phyloP scores from a whole-genome alignment of 2,888 invertebrate genomes.

The Macropis europaea region DNA sequence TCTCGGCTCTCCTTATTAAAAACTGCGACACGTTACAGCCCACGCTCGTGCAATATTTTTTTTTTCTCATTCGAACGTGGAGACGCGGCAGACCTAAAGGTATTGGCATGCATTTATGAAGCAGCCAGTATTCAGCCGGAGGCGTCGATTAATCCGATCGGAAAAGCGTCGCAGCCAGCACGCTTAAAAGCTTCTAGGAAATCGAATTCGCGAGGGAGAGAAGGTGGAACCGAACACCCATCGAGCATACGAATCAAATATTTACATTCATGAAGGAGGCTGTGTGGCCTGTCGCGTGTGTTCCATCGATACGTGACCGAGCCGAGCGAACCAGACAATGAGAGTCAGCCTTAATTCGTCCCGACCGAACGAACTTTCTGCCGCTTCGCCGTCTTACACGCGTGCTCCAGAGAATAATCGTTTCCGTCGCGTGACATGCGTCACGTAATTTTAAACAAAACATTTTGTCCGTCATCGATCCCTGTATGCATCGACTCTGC shows the following conservation, averaged over 20 bases:
- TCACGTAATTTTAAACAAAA: no score
- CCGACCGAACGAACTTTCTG: not conserved
- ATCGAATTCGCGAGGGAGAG: conserved; percentile 29
- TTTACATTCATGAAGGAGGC: conserved; percentile 10
- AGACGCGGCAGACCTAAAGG: no score
- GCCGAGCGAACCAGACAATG: not conserved
- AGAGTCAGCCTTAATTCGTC: conserved; percentile 26
- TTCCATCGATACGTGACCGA: conserved; percentile 30
- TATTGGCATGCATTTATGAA: no score
- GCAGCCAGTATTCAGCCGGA: not conserved
- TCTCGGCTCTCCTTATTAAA: no score
- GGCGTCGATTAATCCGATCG: conserved; percentile 28
- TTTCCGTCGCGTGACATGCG: no score
- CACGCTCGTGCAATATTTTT: no score
- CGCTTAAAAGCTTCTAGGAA: conserved; percentile 24
- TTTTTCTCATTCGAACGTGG: not conserved
- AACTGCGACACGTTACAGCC: no score
- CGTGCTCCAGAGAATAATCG: conserved; percentile 8
- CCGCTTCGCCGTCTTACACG: not conserved
- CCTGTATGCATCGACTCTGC: no score
- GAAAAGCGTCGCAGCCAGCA: conserved; percentile 24
- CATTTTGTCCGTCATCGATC: no score
- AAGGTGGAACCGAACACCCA: not conserved
- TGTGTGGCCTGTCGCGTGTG: not conserved
- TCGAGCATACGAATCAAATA: conserved; percentile 20